Evolutionary conservation across 1,140 invertebrate genomes (phyloP), one percentile per base, ranked within the genome.

Genomic region (Cydia splendana): DNA sequence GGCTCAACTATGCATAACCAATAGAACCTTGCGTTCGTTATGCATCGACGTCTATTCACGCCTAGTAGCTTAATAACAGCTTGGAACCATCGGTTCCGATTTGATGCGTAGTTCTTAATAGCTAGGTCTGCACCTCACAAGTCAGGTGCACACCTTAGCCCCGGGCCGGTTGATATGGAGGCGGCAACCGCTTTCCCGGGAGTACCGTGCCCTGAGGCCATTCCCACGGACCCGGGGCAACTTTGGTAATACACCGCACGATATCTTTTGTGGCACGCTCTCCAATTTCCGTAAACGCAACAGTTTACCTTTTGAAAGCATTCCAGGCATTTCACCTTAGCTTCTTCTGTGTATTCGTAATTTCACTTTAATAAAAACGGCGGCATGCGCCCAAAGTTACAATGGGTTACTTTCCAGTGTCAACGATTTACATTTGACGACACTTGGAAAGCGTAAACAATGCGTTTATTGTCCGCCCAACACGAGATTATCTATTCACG

Each of bases 401-500:
- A 24, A 24, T 62, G 57, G 57, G 20, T 62, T 62, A 62, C 57
- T 62, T 57, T 57, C 57, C 9, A 62, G 20, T 62, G 57, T 62
- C 20, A 62, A 38, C 34, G n/a, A 71, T 71, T 71, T 38, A 71
- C 67, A 71, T 71, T 34, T 38, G 67, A 15, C 38, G 34, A 71
- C 67, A 45, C 67, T 80, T 77, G 57, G 74, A 45, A 76, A 76
- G 69, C 30, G 45, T 77, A 74, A 73, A 77, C 76, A 74, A 48
- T 62, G 48, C 76, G n/a, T 78, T 80, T 79, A 76, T 65, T 48
- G 65, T 75, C 74, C 69, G 78, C 77, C 75, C 57, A 75, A 76
- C 77, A 53, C 78, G 48, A 73, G 76, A 82, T 82, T 84, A 83
- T 80, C 81, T 86, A 83, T 88, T 85, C 83, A 81, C 48, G 73